These are phyloP conservation scores for Vireo altiloquus DNA, from an alignment of 2,113 vertebrate species.

Conservation along the genomic window DNA sequence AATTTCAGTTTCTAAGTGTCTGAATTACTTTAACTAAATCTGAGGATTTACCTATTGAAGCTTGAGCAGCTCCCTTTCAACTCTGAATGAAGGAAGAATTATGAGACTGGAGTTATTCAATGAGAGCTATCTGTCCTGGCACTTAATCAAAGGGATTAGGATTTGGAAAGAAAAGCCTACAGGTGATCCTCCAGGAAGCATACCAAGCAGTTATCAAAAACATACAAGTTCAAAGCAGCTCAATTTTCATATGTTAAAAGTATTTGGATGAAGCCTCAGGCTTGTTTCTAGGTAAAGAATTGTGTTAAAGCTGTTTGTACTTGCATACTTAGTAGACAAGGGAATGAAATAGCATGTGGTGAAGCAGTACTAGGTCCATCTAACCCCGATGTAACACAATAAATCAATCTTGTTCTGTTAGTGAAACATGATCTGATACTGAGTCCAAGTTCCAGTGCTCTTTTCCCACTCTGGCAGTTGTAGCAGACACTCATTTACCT, in stretches of 20 bases:
- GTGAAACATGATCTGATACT: slow-evolving; percentile 66
- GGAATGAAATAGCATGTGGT: slow-evolving; percentile 66
- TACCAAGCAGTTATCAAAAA: slow-evolving; percentile 99
- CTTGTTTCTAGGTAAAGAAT: slow-evolving; percentile 87
- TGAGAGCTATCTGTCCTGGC: slow-evolving; percentile 94
- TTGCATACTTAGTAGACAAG: slow-evolving; percentile 79
- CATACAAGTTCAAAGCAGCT: slow-evolving; percentile 98
- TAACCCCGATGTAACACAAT: slow-evolving; percentile 61
- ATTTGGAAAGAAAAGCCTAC: slow-evolving; percentile 93
- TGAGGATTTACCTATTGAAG: slow-evolving; percentile 81
- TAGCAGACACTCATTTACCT: slow-evolving; percentile 38
- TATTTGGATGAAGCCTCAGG: slow-evolving; percentile 88
- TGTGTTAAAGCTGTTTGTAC: slow-evolving; percentile 89
- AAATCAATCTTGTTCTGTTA: slow-evolving; percentile 69
- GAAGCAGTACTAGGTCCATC: slow-evolving; percentile 66
- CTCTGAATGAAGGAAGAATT: slow-evolving; percentile 83
- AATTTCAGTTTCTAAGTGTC: slow-evolving; percentile 80
- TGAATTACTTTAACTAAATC: slow-evolving; percentile 77
- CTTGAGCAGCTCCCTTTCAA: slow-evolving; percentile 82
- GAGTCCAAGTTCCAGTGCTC: slow-evolving; percentile 40
- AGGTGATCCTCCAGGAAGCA: slow-evolving; percentile 99
- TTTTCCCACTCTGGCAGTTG: slow-evolving; percentile 21
- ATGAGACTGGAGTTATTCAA: slow-evolving; percentile 84
- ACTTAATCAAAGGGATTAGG: slow-evolving; percentile 99
- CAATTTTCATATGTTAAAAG: slow-evolving; percentile 96